Base-by-base conservation (phyloP, 2,797 vertebrate genomes). In the Podarcis lilfordi region DNA sequence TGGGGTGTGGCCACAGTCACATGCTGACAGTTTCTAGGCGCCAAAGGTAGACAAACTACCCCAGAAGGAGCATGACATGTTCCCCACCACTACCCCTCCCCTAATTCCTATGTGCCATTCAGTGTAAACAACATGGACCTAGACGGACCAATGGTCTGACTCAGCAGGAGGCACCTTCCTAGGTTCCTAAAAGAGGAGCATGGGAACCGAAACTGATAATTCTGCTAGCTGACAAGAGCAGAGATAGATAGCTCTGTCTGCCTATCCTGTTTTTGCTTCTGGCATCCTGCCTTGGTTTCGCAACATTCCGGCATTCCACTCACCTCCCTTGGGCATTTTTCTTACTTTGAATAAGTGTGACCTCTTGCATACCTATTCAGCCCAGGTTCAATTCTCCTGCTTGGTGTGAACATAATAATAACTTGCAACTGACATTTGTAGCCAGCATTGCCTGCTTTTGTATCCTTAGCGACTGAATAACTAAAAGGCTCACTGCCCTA, bases 181-280 rank as follows among this genome's bases (percentile, higher is more conserved):
- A 64, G 21, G 21, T 64, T 23, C 61, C 61, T 64, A 64, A 64
- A 64, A 79, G 40, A 27, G 43, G 15, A 27, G 76, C 45, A 32
- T 79, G 66, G 29, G 43, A 80, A 80, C 29, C 10, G 25, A 80
- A 71, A 86, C 21, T 35, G 40, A 79, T 55, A 15, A 78, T 27
- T 50, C 75, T 29, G 4, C 43, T 37, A 15, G 25, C 55, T 66
- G 35, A 68, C 35, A 40, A 69, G 40, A 27, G 1, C n/a, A 32
- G 61, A 79, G 76, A 86, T n/a, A 68, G 27, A 45, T 32, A 50
- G 45, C 45, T 37, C 25, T n/a, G 21, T 71, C 76, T 86, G 25
- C 66, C 45, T 59, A 59, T 55, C n/a, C 8, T 77, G 25, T 59
- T 80, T 75, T 86, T 80, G 85, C 85, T 25, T 86, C 85, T 86